Evolutionary conservation across 2,888 invertebrate species (phyloP), one percentile per base, ranked within the genome.

Genomic region (Thumatha senex): DNA sequence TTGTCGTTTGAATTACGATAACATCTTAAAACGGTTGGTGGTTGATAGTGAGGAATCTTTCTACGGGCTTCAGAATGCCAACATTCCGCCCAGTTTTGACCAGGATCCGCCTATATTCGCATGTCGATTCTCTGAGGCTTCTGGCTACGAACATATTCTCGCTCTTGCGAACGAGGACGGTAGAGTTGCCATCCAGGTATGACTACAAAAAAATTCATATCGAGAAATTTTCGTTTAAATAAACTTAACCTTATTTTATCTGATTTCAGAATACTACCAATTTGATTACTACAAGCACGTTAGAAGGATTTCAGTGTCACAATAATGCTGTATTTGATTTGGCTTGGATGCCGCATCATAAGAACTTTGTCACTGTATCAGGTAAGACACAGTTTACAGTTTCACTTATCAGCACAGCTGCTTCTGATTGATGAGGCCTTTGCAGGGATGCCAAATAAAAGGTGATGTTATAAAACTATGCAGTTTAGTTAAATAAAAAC

Each of bases 141-240:
- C 90, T 53, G 94, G 94, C 49, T 93, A 93, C 64, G 94, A 95
- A 71, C 93, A 97, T 72, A 91, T 96, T 24, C 81, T 97, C 40
- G 97, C 96, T 9, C 92, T 97, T 48, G 97, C 97, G 7, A 97
- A 97, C 78, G 97, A 98, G 87, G 96, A 96, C 87, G 98, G 97
- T 15, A 93, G 92, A 68, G 90, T 96, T 35, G 93, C 94, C 44
- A 90, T 93, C 48, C 93, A 95, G 86, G 94, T 94, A 82, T 12
- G 0, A 0, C n/a, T 10, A 30, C 11, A n/a, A 4, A 4, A 12
- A 7, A 46, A 0, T 11, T 39, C 8, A 15, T 13, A 11, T 8
- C 7, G 18, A 24, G 3, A 24, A 13, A 34, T 34, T 10, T 12
- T n/a, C 2, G 15, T 14, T 18, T 4, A 29, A 7, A 1, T 41